Evolutionary conservation across 2,797 vertebrate genomes (phyloP).

Genomic region (Anas capensis): DNA sequence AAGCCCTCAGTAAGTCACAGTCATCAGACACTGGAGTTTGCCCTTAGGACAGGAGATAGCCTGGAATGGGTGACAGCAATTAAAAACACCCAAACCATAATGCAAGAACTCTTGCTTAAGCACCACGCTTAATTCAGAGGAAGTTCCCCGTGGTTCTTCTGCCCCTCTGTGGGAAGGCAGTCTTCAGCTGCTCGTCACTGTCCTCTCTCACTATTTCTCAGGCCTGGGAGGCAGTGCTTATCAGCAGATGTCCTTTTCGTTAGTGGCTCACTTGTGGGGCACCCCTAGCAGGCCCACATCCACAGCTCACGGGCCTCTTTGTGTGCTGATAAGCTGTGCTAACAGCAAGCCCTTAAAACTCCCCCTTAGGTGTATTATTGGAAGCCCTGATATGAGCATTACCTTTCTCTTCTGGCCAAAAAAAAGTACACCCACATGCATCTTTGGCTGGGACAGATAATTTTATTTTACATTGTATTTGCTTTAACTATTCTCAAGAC

Average conservation of each 20-base stretch:
- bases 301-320: neutral
- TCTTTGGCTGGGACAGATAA: neutral
- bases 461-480: neutral
- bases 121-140: neutral
- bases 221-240: conserved; percentile 13
- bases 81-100: neutral
- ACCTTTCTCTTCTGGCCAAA: neutral
- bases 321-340: conserved; percentile 6
- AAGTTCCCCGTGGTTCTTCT: neutral
- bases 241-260: neutral
- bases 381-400: neutral
- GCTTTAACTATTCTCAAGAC: neutral
- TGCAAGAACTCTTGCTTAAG: neutral
- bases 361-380: neutral
- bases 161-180: neutral
- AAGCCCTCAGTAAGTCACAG: neutral
- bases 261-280: neutral
- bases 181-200: neutral
- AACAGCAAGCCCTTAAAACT: neutral
- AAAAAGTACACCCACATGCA: neutral
- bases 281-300: neutral
- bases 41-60: neutral
- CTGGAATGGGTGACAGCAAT: neutral
- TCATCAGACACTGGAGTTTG: neutral
- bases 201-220: conserved; percentile 1